phyloP scores from a whole-genome alignment of 2,113 vertebrate genomes.

The Laticauda colubrina region DNA sequence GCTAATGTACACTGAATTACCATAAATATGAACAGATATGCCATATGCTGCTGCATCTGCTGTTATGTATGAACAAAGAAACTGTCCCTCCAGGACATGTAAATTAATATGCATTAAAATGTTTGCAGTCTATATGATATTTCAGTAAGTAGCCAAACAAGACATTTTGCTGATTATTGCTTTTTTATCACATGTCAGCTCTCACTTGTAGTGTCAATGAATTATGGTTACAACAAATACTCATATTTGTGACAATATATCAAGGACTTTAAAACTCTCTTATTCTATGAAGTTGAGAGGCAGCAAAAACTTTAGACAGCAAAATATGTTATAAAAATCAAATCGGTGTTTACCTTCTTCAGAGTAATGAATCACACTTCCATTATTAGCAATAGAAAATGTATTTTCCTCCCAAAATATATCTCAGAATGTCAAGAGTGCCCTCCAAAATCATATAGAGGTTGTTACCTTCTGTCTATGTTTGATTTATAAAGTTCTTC shows the following conservation, averaged over 20 bases:
- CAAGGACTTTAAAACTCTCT: not conserved
- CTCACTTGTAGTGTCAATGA: constrained; percentile 39
- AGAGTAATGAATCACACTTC: not conserved
- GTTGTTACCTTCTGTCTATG: not conserved
- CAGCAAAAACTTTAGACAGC: not conserved
- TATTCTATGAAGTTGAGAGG: not conserved
- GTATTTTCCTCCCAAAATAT: not conserved
- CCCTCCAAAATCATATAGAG: not conserved
- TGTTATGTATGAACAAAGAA: constrained; percentile 76
- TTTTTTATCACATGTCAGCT: constrained; percentile 31
- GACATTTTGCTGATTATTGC: constrained; percentile 37
- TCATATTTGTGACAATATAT: not conserved
- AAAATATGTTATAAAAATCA: constrained; percentile 9
- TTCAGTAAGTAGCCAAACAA: constrained; percentile 47
- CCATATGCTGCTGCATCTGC: constrained; percentile 80
- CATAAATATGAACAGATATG: constrained; percentile 79
- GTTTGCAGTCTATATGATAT: constrained; percentile 58
- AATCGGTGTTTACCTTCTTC: not conserved
- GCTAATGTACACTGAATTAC: constrained; percentile 80
- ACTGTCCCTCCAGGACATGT: constrained; percentile 72
- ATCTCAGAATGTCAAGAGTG: not conserved
- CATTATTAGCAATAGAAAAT: not conserved
- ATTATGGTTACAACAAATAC: constrained; percentile 33
- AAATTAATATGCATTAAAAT: constrained; percentile 74
- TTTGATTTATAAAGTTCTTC: not conserved